Evolutionary conservation across 2,797 vertebrate species (phyloP).

Genomic region (Danio choprae): DNA sequence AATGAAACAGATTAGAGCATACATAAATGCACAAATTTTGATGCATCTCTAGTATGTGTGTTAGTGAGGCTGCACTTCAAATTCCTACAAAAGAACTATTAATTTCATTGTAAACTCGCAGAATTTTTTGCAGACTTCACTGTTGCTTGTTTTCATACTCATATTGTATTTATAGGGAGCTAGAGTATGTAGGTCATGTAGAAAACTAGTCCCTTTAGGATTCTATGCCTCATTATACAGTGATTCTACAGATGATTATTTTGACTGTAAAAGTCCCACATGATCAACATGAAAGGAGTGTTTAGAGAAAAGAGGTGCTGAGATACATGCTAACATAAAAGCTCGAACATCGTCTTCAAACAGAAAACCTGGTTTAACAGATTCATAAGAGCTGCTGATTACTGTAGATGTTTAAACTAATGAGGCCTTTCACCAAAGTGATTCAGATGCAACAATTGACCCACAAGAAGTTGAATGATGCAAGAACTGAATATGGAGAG

Average conservation of each 20-base stretch:
- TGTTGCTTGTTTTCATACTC: conserved; percentile 15
- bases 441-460: conserved; percentile 48
- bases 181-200: conserved; percentile 46
- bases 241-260: conserved; percentile 30
- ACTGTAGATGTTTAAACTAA: conserved; percentile 24
- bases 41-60: neutral
- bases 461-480: conserved; percentile 47
- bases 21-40: too few relatives aligned
- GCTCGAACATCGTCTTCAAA: conserved; percentile 11
- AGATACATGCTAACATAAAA: conserved; percentile 22
- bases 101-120: neutral
- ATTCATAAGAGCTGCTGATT: neutral
- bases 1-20: too few relatives aligned
- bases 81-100: neutral
- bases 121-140: neutral
- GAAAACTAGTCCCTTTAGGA: conserved; percentile 29
- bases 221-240: conserved; percentile 22
- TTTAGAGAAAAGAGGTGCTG: conserved; percentile 1
- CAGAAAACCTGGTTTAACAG: conserved; percentile 15
- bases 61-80: neutral
- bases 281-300: conserved; percentile 38
- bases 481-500: conserved; percentile 44
- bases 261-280: conserved; percentile 39
- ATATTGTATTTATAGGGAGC: conserved; percentile 11
- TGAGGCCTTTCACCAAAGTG: conserved; percentile 29